Base-by-base conservation (phyloP, 1,140 invertebrate genomes). In the Sinonovacula constricta region DNA sequence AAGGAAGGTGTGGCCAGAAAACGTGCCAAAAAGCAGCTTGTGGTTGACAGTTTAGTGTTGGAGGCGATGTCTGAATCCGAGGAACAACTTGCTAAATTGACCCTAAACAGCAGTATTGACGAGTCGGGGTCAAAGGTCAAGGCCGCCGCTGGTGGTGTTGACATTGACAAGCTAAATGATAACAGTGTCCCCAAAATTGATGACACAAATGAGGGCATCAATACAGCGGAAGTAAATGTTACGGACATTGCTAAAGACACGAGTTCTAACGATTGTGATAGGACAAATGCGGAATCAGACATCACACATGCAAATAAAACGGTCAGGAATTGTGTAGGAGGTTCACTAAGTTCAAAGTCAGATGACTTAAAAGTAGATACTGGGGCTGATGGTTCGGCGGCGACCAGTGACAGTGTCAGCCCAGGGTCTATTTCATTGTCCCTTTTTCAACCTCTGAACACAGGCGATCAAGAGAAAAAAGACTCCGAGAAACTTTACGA, bases 61-160 rank as follows among this genome's bases (percentile, higher is more conserved):
- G 72, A 76, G 18, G 62, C 62, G 2, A 76, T 76, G 72, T 76
- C 72, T 31, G 72, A 76, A n/a, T 76, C 72, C 10, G 72, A 76
- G 22, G 72, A 76, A 59, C 72, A 76, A 24, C 39, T 76, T 18
- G 72, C 72, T 26, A 76, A 66, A 49, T 36, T 76, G 31, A 66
- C 33, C 18, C 53, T 76, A 24, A 63, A 76, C 49, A 36, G 72
- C 59, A 12, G 24, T 2, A 28, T 31, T 45, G 72, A 76, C 12
- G 30, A 45, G 39, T 7, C 7, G 39, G 7, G 39, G 39, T 7
- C 7, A 45, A 45, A 45, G 39, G 39, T 10, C 39, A 45, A 18
- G 18, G 39, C 5, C 3, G 53, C 39, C n/a, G 67, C 7, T 66
- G 54, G 15, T 39, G n/a, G 26, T 3, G 33, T 10, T 62, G 45